These are phyloP conservation scores for Thripadectes ignobilis DNA, from an alignment of 2,797 vertebrate species.

Conservation along the genomic window DNA sequence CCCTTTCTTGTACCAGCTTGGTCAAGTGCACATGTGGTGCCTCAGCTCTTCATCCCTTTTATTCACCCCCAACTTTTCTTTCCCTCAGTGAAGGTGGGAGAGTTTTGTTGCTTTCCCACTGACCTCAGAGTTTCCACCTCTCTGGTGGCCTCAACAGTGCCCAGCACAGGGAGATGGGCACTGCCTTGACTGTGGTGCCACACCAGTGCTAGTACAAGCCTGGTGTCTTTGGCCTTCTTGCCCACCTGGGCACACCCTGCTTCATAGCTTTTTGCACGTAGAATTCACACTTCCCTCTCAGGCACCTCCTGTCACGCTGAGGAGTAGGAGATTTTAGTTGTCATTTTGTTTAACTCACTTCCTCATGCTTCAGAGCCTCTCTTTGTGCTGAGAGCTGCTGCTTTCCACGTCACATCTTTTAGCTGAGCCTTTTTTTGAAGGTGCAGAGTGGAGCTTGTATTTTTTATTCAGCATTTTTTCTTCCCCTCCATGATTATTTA, in stretches of 20 bases:
- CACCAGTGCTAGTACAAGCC: not conserved
- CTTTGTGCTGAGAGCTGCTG: not conserved
- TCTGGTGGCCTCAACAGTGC: not conserved
- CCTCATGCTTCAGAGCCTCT: not conserved
- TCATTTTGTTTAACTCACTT: not conserved
- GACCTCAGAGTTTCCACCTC: not conserved
- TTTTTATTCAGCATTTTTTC: not conserved
- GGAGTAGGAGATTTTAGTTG: accelerated
- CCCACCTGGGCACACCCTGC: not conserved
- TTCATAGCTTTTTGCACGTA: not conserved
- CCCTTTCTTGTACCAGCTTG: not conserved
- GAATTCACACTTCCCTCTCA: not conserved
- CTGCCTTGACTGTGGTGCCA: not conserved
- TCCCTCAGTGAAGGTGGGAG: not conserved
- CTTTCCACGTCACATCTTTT: not conserved
- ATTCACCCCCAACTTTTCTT: not conserved
- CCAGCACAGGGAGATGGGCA: not conserved
- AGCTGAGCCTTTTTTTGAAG: not conserved
- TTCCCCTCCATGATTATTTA: not conserved
- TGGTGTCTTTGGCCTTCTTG: not conserved
- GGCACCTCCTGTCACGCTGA: not conserved
- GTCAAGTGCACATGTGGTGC: accelerated
- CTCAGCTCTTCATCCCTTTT: not conserved
- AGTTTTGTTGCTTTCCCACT: not conserved
- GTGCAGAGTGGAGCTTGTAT: not conserved